These are phyloP conservation scores for Dromas ardeola DNA, from an alignment of 2,113 vertebrate genomes.

Conservation along the genomic window DNA sequence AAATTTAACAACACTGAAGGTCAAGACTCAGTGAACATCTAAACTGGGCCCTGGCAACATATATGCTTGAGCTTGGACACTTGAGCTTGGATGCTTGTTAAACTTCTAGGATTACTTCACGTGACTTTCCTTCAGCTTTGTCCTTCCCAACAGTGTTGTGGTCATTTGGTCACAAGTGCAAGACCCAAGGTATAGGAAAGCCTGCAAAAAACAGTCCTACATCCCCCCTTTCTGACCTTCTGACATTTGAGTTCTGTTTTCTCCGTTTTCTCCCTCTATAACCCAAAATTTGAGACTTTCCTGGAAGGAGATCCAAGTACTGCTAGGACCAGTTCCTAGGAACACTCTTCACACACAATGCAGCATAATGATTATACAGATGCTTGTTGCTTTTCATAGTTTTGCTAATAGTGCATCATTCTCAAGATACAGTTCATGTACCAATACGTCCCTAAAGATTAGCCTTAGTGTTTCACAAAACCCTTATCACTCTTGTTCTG, in stretches of 20 bases:
- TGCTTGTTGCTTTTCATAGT: neutral
- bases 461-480: neutral
- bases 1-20: neutral
- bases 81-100: neutral
- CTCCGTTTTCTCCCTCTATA: neutral
- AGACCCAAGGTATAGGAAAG: neutral
- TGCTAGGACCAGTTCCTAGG: neutral
- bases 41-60: neutral
- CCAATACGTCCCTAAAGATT: neutral
- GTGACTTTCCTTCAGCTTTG: neutral
- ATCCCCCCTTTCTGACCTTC: neutral
- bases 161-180: neutral
- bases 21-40: neutral
- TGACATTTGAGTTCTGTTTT: neutral
- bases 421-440: neutral
- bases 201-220: neutral
- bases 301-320: neutral
- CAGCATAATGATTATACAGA: neutral
- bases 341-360: neutral
- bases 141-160: neutral
- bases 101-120: neutral
- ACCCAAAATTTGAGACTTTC: neutral
- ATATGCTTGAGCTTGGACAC: neutral
- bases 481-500: neutral
- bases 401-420: neutral